Evolutionary conservation across 2,888 invertebrate genomes (phyloP), one percentile per base, ranked within the genome.

Genomic region (Nymphalis c-album): DNA sequence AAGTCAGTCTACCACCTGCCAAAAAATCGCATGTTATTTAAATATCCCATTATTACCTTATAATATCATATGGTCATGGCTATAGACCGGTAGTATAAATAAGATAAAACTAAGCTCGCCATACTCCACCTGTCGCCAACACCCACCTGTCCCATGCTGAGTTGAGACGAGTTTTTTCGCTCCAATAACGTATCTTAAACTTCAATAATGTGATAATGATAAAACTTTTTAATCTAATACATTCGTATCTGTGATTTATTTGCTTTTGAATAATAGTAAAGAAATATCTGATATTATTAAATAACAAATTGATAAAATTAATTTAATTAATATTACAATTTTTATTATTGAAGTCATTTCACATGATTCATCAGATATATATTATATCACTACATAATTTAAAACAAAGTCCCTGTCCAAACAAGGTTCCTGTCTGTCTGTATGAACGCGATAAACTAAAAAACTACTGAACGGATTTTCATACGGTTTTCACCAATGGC

Each of bases 51-150:
- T 18, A 40, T 35, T 57, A 40, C 13, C 35, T n/a, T 40, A 57
- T 47, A 47, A 47, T 57, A 57, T 57, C 57, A 57, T 57, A 57
- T 57, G 57, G 57, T 31, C 55, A 55, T 31, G 55, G 26, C 2
- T n/a, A 18, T 18, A 57, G 40, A 57, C 57, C 57, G 57, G 40
- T 40, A 57, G n/a, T 57, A 57, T 57, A 57, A 57, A 57, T 57
- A 57, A 57, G 57, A 57, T 57, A 57, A 57, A 57, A 57, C 35
- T 57, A 57, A 57, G 57, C 57, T 13, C 18, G 35, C 57, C 60
- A 48, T n/a, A 51, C 64, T 45, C 60, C 68, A 68, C 68, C 68
- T 68, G 68, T 61, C 60, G 57, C n/a, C 35, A 40, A 26, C 57
- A 46, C 51, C 59, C 63, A 60, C 57, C 68, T 61, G 68, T 46